Base-by-base conservation (phyloP, 2,888 invertebrate genomes). In the Dermolepida albohirtum region DNA sequence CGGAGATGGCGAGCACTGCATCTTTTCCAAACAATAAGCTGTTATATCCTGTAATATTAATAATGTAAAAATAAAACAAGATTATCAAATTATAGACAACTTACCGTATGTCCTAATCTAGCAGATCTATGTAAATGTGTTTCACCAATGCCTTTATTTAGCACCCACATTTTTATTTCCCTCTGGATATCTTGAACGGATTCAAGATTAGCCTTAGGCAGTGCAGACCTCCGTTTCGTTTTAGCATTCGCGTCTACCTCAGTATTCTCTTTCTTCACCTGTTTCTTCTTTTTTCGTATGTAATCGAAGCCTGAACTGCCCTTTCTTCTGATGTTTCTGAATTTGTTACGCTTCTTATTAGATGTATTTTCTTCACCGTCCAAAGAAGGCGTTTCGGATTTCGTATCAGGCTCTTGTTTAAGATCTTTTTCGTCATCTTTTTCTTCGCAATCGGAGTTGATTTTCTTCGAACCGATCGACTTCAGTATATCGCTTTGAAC, bases 131-230 rank as follows among this genome's bases (percentile, higher is more conserved):
- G 97, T 59, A 97, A 87, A 76, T 94, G 89, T 0, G 96, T 97
- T 83, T 97, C 97, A 6, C 97, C 97, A 40, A 96, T 90, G 59
- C 96, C 95, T 82, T 97, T 97, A 82, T 96, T 97, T 64, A 97
- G 89, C 70, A 96, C 95, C 94, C 96, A 95, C 73, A 92, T 89
- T 80, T 94, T 93, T 70, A 95, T 92, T 83, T 95, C 95, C 75
- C 90, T 90, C 72, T 91, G 91, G 64, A 95, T 92, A 80, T 95
- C 95, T 75, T 91, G 89, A 10, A 89, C 88, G 27, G 89, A 89
- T 78, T 89, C 89, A 0, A 90, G 89, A 74, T 85, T 89, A 14
- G 89, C 87, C 73, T 85, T 84, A 14, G 82, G 70, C 1, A 84
- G 80, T 12, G 39, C 44, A 16, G 85, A 83, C 70, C 83, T 81